A percentile compares a stretch with the other conserved stretches of the same genome.
phyloP scores from a whole-genome alignment of 2,797 vertebrate genomes.

The Enteromius thamalakanensis region DNA sequence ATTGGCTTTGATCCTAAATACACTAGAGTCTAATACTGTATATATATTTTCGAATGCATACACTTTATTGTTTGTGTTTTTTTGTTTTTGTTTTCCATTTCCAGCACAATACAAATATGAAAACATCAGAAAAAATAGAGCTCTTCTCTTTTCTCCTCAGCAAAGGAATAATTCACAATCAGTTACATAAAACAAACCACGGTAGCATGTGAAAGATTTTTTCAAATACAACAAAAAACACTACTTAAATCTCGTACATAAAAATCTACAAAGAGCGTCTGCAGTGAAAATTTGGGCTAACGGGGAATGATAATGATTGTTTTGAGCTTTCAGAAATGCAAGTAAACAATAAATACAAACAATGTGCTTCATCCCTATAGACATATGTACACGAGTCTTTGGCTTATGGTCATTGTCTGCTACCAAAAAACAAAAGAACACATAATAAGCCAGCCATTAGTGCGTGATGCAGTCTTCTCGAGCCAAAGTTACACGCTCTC shows the following conservation, averaged over 20 bases:
- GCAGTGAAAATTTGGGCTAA: conserved; percentile 82
- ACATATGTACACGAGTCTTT: conserved; percentile 99
- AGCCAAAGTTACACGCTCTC: conserved; percentile 80
- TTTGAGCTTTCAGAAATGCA: conserved; percentile 90
- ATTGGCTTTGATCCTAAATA: conserved; percentile 64
- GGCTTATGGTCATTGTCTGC: conserved; percentile 95
- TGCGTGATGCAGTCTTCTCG: conserved; percentile 85
- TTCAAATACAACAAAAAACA: conserved; percentile 74
- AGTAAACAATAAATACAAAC: conserved; percentile 99
- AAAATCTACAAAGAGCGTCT: conserved; percentile 90
- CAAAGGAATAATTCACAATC: conserved; percentile 80
- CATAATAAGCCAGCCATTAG: conserved; percentile 87
- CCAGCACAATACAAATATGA: conserved; percentile 67
- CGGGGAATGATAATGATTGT: conserved; percentile 85
- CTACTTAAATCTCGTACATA: conserved; percentile 86
- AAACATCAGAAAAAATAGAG: conserved; percentile 72
- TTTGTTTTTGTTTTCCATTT: conserved; percentile 27
- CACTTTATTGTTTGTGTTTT: conserved; percentile 19
- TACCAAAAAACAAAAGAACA: conserved; percentile 80
- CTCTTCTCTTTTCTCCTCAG: conserved; percentile 73
- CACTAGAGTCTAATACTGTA: conserved; percentile 65
- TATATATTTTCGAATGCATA: conserved; percentile 31
- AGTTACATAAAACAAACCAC: conserved; percentile 85
- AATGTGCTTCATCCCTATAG: conserved; percentile 98
- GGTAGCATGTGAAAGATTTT: conserved; percentile 68